Conservation (phyloP, 2,888 invertebrate genomes). For the Spisula subtruncata region DNA sequence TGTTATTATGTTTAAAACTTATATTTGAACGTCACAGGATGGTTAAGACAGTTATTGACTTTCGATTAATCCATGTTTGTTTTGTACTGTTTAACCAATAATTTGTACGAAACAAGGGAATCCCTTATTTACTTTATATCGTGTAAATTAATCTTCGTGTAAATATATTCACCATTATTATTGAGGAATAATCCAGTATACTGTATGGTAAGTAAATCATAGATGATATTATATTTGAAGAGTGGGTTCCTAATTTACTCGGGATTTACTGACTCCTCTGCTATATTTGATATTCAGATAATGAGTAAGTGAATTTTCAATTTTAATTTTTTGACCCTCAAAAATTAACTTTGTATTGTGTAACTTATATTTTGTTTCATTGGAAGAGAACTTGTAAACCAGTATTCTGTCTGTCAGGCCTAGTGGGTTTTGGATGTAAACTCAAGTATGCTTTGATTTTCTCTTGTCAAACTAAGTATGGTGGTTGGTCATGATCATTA, state of each 20-base stretch:
- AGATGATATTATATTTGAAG: conserved; percentile 12
- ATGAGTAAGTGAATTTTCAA: conserved; percentile 6
- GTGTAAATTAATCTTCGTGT: conserved; percentile 30
- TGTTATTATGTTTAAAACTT: conserved; percentile 4
- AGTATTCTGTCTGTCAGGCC: too few relatives aligned
- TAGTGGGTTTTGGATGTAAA: too few relatives aligned
- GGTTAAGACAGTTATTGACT: conserved; percentile 29
- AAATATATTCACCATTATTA: conserved; percentile 35
- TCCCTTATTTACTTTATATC: conserved; percentile 9
- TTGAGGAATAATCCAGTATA: conserved; percentile 12
- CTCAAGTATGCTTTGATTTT: too few relatives aligned
- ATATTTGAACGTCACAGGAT: background rate
- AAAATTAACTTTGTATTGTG: too few relatives aligned
- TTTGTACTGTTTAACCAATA: conserved; percentile 6
- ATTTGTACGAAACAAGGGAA: conserved; percentile 3
- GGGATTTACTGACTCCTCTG: background rate
- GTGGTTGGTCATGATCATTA: too few relatives aligned
- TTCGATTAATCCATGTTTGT: conserved; percentile 29
- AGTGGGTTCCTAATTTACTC: background rate
- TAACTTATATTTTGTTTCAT: too few relatives aligned
- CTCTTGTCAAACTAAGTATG: too few relatives aligned
- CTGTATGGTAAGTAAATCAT: conserved; percentile 29
- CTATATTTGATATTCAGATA: background rate
- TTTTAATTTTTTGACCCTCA: too few relatives aligned
- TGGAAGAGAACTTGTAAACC: too few relatives aligned